Base-by-base conservation (phyloP, 2,113 vertebrate species). In the Pholis gunnellus region DNA sequence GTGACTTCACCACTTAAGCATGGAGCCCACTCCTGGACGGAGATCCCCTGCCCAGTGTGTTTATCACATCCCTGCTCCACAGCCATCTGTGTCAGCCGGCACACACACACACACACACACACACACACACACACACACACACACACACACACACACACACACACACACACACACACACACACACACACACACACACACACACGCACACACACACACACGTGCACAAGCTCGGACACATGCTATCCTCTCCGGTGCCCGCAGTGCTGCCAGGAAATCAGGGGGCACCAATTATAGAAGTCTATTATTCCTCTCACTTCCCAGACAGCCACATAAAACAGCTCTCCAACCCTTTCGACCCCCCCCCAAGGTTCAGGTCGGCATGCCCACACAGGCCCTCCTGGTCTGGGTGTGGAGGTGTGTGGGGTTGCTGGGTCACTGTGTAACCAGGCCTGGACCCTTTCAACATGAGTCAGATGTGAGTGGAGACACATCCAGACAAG, bases 1-100 rank as follows among this genome's bases (percentile, higher is more conserved):
- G 90, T 96, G 95, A 96, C 94, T 91, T 95, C 95, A 96, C 82
- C 89, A 83, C 90, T 84, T 82, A 95, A 93, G 89, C 88, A 96
- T 88, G 91, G 83, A 89, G 89, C 85, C 93, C 85, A 87, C 89
- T 95, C 91, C 90, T 94, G 91, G 81, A 93, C 50, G 94, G 92
- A 95, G 94, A 94, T 94, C 94, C 93, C 94, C 94, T 92, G 92
- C 85, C 93, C 90, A 77, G 90, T 74, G 90, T 94, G 93, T 95
- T 95, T 94, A 95, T 95, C 94, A 94, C 89, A 90, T 90, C 91
- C 68, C 63, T 50, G 70, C 76, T 91, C 69, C 87, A 81, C 67
- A 88, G 86, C 87, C 91, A 88, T 93, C 79, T 93, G 89, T 88
- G 89, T 89, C 84, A 85, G 85, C 73, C 76, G 44, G 60, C 76